These are phyloP conservation scores for Hemiscyllium ocellatum DNA, from an alignment of 2,113 vertebrate genomes.

Conservation along the genomic window DNA sequence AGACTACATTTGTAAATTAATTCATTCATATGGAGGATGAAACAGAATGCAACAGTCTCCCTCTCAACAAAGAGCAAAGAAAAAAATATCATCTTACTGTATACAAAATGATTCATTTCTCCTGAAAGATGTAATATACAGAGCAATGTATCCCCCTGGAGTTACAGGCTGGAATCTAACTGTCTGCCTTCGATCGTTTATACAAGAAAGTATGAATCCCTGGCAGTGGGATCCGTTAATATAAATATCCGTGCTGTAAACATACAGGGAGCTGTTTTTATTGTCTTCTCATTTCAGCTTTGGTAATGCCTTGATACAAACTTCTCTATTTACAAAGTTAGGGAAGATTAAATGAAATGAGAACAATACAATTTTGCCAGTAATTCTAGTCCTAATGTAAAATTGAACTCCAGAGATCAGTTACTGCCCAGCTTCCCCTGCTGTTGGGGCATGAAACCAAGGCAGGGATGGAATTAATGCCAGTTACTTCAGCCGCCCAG, in stretches of 20 bases:
- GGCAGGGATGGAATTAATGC: neutral
- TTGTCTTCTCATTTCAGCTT: neutral
- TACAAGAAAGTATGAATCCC: neutral
- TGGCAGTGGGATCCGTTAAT: neutral
- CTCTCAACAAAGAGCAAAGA: neutral
- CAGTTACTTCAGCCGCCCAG: neutral
- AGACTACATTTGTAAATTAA: conserved; percentile 4
- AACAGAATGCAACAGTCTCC: neutral
- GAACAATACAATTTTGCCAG: neutral
- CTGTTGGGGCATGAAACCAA: no score
- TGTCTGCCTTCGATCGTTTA: neutral
- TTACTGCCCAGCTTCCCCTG: neutral
- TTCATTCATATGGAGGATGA: neutral
- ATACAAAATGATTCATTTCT: neutral
- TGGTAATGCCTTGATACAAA: neutral
- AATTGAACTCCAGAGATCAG: neutral
- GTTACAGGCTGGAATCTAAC: neutral
- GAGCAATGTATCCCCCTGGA: neutral
- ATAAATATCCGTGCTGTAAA: neutral
- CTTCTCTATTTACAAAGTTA: neutral
- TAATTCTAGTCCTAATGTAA: neutral
- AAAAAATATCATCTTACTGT: conserved; percentile 1
- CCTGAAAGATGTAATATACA: neutral
- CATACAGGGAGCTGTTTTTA: neutral
- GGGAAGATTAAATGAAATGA: neutral